Evolutionary conservation across 2,113 vertebrate genomes (phyloP).

Genomic region (Oryzias melastigma): DNA sequence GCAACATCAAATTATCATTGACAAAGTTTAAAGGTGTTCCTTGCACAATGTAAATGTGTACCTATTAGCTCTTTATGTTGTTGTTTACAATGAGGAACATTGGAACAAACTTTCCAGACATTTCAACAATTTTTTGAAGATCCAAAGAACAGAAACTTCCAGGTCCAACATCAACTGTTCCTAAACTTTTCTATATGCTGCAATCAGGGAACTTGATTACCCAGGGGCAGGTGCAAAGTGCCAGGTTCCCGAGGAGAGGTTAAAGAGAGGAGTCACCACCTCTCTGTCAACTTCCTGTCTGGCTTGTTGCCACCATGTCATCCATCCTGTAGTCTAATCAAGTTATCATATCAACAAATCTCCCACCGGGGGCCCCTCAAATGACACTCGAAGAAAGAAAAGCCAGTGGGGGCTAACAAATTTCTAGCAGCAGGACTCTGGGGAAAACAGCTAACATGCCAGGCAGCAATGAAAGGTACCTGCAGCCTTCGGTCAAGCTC

Average conservation of each 20-base stretch:
- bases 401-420: conserved; percentile 86
- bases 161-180: conserved; percentile 13
- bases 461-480: conserved; percentile 86
- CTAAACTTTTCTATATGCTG: conserved; percentile 40
- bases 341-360: conserved; percentile 90
- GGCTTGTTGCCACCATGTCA: conserved; percentile 75
- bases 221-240: conserved; percentile 77
- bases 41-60: neutral
- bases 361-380: conserved; percentile 76
- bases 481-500: conserved; percentile 80
- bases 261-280: conserved; percentile 82
- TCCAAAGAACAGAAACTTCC: neutral
- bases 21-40: conserved; percentile 4
- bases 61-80: neutral
- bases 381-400: conserved; percentile 82
- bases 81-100: neutral
- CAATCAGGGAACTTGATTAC: conserved; percentile 62
- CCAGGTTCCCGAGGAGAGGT: conserved; percentile 84
- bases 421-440: conserved; percentile 90
- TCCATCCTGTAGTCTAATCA: conserved; percentile 86
- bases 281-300: conserved; percentile 74
- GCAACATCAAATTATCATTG: neutral
- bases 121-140: conserved; percentile 7
- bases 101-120: conserved; percentile 8
- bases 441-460: conserved; percentile 72